phyloP scores from a whole-genome alignment of 2,797 vertebrate species.

The Phaenicophaeus curvirostris region DNA sequence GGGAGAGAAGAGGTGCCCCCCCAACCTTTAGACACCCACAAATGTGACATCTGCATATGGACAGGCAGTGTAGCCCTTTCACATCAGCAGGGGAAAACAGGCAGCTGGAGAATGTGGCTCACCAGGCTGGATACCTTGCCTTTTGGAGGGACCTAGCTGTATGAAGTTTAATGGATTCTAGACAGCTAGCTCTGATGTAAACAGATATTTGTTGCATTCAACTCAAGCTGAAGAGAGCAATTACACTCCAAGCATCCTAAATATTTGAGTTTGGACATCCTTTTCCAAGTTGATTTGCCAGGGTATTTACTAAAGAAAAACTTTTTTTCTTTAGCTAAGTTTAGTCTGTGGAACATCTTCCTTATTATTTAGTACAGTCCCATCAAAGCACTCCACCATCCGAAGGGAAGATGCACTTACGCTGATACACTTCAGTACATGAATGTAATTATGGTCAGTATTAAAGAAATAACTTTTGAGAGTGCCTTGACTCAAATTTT shows the following conservation, averaged over 20 bases:
- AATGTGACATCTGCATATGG: not conserved
- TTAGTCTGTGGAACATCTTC: not conserved
- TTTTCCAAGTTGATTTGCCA: not conserved
- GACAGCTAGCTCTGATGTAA: not conserved
- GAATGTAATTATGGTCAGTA: not conserved
- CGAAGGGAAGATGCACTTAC: not conserved
- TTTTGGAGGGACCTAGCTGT: not conserved
- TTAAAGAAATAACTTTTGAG: not conserved
- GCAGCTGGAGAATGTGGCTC: not conserved
- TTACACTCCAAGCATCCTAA: not conserved
- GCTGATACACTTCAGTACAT: not conserved
- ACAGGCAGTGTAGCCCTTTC: not conserved
- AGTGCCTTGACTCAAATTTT: not conserved
- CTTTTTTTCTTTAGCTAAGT: not conserved
- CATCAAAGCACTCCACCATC: not conserved
- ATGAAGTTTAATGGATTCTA: not conserved
- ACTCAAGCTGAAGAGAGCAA: not conserved
- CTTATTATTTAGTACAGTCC: not conserved
- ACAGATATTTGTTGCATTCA: not conserved
- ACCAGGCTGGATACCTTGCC: fast-evolving
- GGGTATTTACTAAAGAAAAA: not conserved
- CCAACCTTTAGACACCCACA: not conserved
- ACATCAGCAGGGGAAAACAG: not conserved
- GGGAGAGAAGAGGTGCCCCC: not conserved
- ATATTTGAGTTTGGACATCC: not conserved